Conservation (phyloP, 1,140 invertebrate species). For the Caligus rogercresseyi region DNA sequence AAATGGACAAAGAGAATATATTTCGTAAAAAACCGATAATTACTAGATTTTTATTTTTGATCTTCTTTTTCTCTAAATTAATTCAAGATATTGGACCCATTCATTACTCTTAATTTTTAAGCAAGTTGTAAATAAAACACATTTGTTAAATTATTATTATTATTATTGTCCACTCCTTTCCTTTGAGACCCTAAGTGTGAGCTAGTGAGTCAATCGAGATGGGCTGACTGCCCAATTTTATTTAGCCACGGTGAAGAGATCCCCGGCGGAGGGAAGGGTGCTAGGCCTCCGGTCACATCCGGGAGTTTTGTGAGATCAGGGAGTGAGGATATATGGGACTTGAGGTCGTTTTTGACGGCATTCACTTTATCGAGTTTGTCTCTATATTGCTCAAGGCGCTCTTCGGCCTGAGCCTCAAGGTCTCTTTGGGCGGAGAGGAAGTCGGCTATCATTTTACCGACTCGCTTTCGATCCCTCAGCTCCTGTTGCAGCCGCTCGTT, state of each 20-base stretch:
- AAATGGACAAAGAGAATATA: too few relatives aligned
- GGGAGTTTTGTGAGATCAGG: slow-evolving; percentile 77
- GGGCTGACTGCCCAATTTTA: background rate
- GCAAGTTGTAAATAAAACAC: too few relatives aligned
- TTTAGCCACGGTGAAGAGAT: slow-evolving; percentile 51
- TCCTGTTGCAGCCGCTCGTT: slow-evolving; percentile 65
- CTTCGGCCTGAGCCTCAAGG: slow-evolving; percentile 42
- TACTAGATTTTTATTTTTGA: too few relatives aligned
- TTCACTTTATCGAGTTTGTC: slow-evolving; percentile 68
- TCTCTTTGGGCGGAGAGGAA: slow-evolving; percentile 68
- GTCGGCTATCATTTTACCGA: slow-evolving; percentile 65
- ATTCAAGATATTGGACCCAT: too few relatives aligned
- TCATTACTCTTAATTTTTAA: too few relatives aligned
- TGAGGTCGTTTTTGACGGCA: slow-evolving; percentile 60
- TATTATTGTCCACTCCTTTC: too few relatives aligned
- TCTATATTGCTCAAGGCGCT: slow-evolving; percentile 52
- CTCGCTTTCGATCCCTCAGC: slow-evolving; percentile 52
- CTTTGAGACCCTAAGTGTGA: too few relatives aligned
- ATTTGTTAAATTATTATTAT: too few relatives aligned
- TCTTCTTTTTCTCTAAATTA: too few relatives aligned
- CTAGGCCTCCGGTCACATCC: slow-evolving; percentile 68
- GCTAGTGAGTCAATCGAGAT: background rate
- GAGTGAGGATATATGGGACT: slow-evolving; percentile 75
- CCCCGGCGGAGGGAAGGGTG: slow-evolving; percentile 76
- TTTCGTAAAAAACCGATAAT: too few relatives aligned